A percentile compares a stretch with the other conserved stretches of the same genome.
phyloP scores from a whole-genome alignment of 1,140 invertebrate genomes.

The Eulimnadia texana region DNA sequence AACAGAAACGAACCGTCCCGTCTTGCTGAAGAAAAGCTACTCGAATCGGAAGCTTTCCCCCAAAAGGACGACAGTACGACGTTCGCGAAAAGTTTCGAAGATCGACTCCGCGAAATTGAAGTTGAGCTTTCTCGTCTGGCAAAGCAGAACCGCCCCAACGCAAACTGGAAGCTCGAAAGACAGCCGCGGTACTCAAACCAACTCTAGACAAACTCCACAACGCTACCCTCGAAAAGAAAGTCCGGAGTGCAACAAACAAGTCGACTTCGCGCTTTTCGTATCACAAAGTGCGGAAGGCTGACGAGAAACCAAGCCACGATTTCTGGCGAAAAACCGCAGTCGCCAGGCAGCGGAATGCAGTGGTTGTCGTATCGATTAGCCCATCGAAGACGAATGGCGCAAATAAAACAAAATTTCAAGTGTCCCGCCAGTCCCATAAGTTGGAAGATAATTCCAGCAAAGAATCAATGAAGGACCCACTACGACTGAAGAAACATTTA shows the following conservation, averaged over 20 bases:
- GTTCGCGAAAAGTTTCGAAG: conserved; percentile 3
- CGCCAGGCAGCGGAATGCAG: background rate
- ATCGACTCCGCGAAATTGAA: conserved; percentile 6
- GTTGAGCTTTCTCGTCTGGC: background rate
- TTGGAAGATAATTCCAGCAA: no score
- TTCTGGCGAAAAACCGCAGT: background rate
- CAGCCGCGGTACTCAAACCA: no score
- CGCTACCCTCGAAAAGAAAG: background rate
- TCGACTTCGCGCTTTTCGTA: background rate
- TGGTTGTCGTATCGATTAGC: background rate
- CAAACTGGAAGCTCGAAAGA: background rate
- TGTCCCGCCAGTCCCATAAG: no score
- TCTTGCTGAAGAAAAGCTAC: background rate
- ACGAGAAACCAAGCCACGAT: background rate
- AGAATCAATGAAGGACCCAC: no score
- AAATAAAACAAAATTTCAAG: no score
- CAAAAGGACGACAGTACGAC: background rate
- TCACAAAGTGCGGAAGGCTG: background rate
- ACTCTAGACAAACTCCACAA: no score
- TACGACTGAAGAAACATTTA: no score
- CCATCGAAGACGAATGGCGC: background rate
- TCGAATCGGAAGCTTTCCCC: background rate
- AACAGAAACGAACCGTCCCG: background rate
- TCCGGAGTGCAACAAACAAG: background rate
- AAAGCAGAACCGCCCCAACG: background rate